A percentile compares a stretch with the other conserved stretches of the same genome.
phyloP scores from a whole-genome alignment of 1,140 invertebrate genomes.

The Trigoniulus corallinus region DNA sequence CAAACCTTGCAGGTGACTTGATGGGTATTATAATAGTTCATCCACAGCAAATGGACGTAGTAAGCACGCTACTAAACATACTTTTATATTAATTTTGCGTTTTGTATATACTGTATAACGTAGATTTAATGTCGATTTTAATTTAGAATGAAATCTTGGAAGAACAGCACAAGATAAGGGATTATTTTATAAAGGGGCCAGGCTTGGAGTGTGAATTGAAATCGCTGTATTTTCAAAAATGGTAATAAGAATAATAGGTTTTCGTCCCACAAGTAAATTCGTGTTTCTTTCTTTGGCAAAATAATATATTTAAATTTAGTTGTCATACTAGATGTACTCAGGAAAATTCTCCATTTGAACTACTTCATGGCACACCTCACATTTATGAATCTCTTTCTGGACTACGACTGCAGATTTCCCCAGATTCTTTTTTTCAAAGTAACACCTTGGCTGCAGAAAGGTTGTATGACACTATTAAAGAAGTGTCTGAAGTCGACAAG shows the following conservation, averaged over 20 bases:
- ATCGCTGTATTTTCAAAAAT: constrained; percentile 23
- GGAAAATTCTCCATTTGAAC: constrained; percentile 22
- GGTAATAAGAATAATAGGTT: constrained; percentile 14
- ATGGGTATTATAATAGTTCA: constrained; percentile 31
- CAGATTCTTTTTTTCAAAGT: constrained; percentile 79
- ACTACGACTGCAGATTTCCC: constrained; percentile 77
- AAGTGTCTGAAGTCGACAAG: constrained; percentile 42
- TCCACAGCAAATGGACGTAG: constrained; percentile 25
- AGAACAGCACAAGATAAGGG: constrained; percentile 21
- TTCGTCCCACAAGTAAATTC: not conserved
- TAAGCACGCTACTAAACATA: constrained; percentile 8
- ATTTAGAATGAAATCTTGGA: constrained; percentile 20
- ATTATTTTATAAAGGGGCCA: constrained; percentile 18
- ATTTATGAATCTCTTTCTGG: constrained; percentile 52
- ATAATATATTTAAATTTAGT: constrained; percentile 16
- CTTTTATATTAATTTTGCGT: not conserved
- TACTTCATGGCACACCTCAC: constrained; percentile 21
- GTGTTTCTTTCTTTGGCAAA: not conserved
- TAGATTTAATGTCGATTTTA: not conserved
- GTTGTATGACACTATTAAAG: constrained; percentile 64
- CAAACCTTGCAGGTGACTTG: constrained; percentile 24
- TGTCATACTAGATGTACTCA: constrained; percentile 20
- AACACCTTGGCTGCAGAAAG: constrained; percentile 76
- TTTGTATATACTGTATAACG: not conserved
- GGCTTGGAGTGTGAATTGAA: constrained; percentile 12